These are phyloP conservation scores for Gonatopus flavifemur DNA, from an alignment of 1,140 invertebrate genomes.

Conservation along the genomic window DNA sequence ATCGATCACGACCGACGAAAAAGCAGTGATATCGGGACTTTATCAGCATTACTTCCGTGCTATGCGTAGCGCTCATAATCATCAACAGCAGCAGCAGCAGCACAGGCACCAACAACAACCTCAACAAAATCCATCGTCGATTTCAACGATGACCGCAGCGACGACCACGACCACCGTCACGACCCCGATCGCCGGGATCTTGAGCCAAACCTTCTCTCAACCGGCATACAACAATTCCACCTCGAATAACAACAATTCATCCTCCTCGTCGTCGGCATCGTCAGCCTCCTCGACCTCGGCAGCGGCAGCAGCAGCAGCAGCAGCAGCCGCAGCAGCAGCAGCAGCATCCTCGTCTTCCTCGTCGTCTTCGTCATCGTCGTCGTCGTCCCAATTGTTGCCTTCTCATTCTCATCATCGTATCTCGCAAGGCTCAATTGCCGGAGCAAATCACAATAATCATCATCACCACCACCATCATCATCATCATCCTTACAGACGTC, in stretches of 20 bases:
- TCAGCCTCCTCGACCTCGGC: constrained; percentile 16
- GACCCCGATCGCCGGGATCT: constrained; percentile 21
- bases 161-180: constrained; percentile 22
- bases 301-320: constrained; percentile 12
- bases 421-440: too few relatives aligned
- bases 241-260: constrained; percentile 15
- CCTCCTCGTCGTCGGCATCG: constrained; percentile 20
- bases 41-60: constrained; percentile 43
- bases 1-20: constrained; percentile 35
- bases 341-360: too few relatives aligned
- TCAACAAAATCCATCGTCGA: constrained; percentile 1
- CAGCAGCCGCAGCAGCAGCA: too few relatives aligned
- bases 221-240: constrained; percentile 26
- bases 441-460: too few relatives aligned
- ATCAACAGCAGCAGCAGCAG: constrained; percentile 27
- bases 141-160: constrained; percentile 19
- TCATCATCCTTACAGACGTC: constrained; percentile 31
- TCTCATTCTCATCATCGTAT: too few relatives aligned
- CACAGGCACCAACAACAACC: constrained; percentile 21
- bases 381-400: too few relatives aligned
- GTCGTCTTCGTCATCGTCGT: too few relatives aligned
- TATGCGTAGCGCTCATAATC: constrained; percentile 38
- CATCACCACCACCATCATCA: neutral
- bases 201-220: constrained; percentile 35
- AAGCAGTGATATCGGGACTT: constrained; percentile 47